Evolutionary conservation across 2,113 vertebrate species (phyloP).

Genomic region (Oostethus manadensis): DNA sequence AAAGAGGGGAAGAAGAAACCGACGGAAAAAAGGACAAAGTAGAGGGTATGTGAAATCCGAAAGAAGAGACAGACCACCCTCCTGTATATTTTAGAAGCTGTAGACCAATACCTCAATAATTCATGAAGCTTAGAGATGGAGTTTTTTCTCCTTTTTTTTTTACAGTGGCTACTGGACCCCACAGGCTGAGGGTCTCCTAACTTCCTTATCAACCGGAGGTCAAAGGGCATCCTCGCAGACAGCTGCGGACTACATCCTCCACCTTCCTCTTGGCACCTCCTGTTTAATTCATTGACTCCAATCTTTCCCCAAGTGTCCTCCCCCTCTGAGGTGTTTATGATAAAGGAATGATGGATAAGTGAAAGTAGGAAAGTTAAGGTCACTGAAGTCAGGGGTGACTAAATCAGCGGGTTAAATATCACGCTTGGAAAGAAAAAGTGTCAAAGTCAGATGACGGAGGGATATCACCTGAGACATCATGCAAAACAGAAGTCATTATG

Average conservation of each 20-base stretch:
- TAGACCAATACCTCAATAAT: conserved; percentile 85
- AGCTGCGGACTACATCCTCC: conserved; percentile 55
- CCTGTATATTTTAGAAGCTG: conserved; percentile 76
- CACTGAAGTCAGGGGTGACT: conserved; percentile 48
- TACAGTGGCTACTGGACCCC: conserved; percentile 68
- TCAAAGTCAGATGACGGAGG: background rate
- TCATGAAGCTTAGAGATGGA: conserved; percentile 79
- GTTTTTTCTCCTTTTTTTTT: conserved; percentile 38
- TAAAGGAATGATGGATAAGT: conserved; percentile 54
- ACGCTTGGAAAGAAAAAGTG: conserved; percentile 19
- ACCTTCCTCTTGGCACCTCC: conserved; percentile 51
- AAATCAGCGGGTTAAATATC: conserved; percentile 56
- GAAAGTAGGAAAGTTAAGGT: conserved; percentile 42
- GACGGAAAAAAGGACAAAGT: conserved; percentile 42
- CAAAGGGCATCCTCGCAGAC: conserved; percentile 57
- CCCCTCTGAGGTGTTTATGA: conserved; percentile 42
- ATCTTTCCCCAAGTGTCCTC: conserved; percentile 31
- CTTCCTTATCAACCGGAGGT: conserved; percentile 62
- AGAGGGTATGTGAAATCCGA: conserved; percentile 46
- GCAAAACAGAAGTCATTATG: conserved; percentile 18
- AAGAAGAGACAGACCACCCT: conserved; percentile 59
- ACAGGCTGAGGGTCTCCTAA: conserved; percentile 62
- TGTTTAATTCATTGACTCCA: conserved; percentile 65
- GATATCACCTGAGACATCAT: conserved; percentile 2
- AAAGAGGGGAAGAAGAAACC: conserved; percentile 35